A percentile compares a stretch with the other conserved stretches of the same genome.
Evolutionary conservation across 2,797 vertebrate genomes (phyloP).

Genomic region (Gobionotothen gibberifrons): DNA sequence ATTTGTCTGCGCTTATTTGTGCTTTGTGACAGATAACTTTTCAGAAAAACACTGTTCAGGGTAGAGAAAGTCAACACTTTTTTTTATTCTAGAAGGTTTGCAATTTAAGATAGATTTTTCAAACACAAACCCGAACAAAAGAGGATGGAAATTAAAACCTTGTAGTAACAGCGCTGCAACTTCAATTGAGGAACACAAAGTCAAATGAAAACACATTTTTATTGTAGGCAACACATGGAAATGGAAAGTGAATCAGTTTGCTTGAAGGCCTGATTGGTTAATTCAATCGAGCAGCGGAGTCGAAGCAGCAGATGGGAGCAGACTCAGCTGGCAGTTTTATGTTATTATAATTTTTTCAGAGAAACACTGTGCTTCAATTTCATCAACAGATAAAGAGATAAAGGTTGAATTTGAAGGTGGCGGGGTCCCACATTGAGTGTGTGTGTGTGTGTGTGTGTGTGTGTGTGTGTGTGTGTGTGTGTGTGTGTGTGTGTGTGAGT

Average conservation of each 20-base stretch:
- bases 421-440: too few species aligned
- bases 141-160: constrained; percentile 7
- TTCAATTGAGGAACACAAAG: background rate
- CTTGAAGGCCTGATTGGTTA: constrained; percentile 19
- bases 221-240: background rate
- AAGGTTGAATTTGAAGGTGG: too few species aligned
- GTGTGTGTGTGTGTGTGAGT: too few species aligned
- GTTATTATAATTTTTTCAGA: background rate
- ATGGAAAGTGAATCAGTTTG: constrained; percentile 19
- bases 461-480: too few species aligned
- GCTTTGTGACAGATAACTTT: background rate
- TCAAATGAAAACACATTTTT: constrained; percentile 2
- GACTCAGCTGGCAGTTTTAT: constrained; percentile 12
- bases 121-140: constrained; percentile 29
- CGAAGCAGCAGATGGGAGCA: constrained; percentile 15
- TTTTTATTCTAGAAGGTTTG: constrained; percentile 3
- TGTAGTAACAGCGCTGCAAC: background rate
- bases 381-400: background rate
- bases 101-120: constrained; percentile 42
- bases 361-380: constrained; percentile 6
- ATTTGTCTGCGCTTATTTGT: background rate
- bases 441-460: too few species aligned
- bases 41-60: constrained; percentile 3
- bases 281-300: constrained; percentile 20
- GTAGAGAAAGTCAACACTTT: constrained; percentile 19